phyloP scores from a whole-genome alignment of 1,140 invertebrate species.

The Trichonephila inaurata region DNA sequence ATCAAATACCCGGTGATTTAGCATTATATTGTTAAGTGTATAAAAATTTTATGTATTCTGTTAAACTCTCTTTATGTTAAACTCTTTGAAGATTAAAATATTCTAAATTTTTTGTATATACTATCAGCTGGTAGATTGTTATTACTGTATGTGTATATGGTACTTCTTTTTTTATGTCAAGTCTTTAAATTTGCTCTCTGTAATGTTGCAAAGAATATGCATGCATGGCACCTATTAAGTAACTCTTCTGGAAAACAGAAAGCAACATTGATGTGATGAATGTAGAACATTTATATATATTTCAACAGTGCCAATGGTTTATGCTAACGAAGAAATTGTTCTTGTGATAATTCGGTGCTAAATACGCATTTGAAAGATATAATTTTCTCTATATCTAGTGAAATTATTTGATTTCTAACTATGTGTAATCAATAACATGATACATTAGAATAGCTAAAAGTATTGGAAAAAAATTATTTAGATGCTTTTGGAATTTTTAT shows the following conservation, averaged over 20 bases:
- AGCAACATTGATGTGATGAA: not conserved
- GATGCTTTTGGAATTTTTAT: conserved; percentile 25
- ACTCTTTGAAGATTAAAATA: not conserved
- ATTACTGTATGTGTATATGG: conserved; percentile 32
- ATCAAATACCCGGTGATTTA: not conserved
- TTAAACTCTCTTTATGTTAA: not conserved
- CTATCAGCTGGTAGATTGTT: not conserved
- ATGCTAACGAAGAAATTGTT: conserved; percentile 1
- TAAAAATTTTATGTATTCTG: conserved; percentile 31
- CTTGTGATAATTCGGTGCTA: conserved; percentile 40
- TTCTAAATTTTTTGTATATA: conserved; percentile 27
- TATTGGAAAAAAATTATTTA: not conserved
- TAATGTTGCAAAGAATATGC: not conserved
- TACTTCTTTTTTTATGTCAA: conserved; percentile 22
- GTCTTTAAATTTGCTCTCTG: not conserved
- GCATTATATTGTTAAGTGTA: not conserved
- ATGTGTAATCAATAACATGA: not conserved
- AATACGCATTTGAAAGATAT: conserved; percentile 26
- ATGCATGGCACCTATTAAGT: not conserved
- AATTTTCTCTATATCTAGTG: conserved; percentile 14
- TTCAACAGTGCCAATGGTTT: conserved; percentile 34
- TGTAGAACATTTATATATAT: not conserved
- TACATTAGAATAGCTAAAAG: conserved; percentile 21
- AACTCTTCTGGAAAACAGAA: not conserved
- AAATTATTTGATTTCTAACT: conserved; percentile 34